Conservation (phyloP, 1,140 invertebrate species). For the Heliconius congener region DNA sequence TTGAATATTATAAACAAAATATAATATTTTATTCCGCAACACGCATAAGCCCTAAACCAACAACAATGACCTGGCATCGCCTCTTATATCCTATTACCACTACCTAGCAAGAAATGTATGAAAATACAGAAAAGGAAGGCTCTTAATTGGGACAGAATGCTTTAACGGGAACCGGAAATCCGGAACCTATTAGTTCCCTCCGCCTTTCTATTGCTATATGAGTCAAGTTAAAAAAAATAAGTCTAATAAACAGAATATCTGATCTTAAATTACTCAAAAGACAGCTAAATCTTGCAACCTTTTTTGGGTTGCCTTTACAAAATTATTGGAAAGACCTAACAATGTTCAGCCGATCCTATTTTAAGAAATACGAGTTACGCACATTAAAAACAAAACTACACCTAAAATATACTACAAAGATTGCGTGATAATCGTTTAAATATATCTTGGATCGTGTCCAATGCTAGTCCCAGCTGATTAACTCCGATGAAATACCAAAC, state of each 20-base stretch:
- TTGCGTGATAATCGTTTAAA: constrained; percentile 14
- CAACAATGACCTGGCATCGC: too few species aligned
- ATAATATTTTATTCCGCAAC: too few species aligned
- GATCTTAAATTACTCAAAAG: not conserved
- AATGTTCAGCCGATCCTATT: not conserved
- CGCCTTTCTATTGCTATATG: too few species aligned
- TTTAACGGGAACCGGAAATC: too few species aligned
- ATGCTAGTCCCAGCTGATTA: constrained; percentile 34
- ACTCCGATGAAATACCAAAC: constrained; percentile 35
- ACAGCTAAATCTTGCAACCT: not conserved
- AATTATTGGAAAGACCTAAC: not conserved
- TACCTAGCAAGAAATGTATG: too few species aligned
- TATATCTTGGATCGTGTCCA: constrained; percentile 32
- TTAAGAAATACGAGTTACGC: not conserved
- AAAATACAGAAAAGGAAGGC: too few species aligned
- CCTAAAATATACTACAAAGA: constrained; percentile 14
- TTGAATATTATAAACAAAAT: too few species aligned
- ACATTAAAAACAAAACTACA: constrained; percentile 11
- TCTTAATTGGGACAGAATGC: too few species aligned
- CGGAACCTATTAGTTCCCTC: too few species aligned
- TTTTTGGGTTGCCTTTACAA: not conserved
- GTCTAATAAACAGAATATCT: not conserved
- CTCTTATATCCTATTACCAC: too few species aligned
- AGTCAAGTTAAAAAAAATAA: too few species aligned
- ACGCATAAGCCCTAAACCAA: too few species aligned